Conservation (phyloP, 2,113 vertebrate genomes). For the Dryoscopus gambensis region DNA sequence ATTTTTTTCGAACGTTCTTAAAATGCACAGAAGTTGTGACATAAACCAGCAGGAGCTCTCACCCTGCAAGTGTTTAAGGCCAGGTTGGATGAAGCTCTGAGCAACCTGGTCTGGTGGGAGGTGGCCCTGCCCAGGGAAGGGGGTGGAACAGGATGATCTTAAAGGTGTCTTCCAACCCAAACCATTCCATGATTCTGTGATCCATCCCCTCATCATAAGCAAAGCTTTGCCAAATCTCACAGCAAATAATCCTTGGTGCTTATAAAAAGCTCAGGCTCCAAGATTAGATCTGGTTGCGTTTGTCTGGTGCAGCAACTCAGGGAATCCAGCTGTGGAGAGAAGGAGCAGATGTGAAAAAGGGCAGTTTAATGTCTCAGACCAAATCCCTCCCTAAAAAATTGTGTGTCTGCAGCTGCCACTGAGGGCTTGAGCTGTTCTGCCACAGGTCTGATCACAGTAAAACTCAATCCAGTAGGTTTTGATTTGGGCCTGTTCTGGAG, state of each 20-base stretch:
- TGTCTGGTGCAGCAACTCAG: not conserved
- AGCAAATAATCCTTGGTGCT: not conserved
- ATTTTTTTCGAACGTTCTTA: not conserved
- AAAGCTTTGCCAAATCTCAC: not conserved
- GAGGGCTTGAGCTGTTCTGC: not conserved
- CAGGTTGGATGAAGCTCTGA: not conserved
- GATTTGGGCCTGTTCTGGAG: not conserved
- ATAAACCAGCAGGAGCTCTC: not conserved
- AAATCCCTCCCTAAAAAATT: not conserved
- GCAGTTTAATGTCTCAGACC: not conserved
- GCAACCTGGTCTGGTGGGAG: not conserved
- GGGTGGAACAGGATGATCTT: not conserved
- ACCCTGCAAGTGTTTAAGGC: not conserved
- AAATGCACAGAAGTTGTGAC: accelerated
- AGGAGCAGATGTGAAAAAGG: not conserved
- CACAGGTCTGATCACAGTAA: not conserved
- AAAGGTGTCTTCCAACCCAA: not conserved
- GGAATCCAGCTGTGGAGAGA: not conserved
- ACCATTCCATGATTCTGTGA: not conserved
- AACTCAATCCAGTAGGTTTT: not conserved
- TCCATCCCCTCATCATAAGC: not conserved
- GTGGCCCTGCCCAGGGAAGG: not conserved
- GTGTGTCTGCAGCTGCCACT: not conserved
- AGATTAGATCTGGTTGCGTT: not conserved
- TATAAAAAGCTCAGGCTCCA: not conserved